phyloP scores from a whole-genome alignment of 2,888 invertebrate genomes.

The Petrolisthes manimaculis region DNA sequence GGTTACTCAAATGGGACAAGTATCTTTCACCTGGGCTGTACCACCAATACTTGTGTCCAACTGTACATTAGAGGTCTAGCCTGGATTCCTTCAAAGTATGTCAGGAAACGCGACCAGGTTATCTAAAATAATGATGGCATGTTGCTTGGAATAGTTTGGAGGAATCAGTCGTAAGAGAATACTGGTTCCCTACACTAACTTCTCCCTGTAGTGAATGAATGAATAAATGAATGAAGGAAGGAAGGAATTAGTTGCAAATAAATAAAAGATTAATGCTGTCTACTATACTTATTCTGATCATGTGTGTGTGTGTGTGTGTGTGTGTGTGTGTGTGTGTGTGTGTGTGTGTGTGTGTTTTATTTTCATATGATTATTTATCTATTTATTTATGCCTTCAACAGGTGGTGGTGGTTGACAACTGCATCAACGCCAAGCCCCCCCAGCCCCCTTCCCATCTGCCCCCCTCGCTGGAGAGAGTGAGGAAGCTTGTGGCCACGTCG shows the following conservation, averaged over 20 bases:
- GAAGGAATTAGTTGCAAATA: not conserved
- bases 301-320: constrained; percentile 8
- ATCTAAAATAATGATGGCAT: too few relatives aligned
- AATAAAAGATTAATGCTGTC: not conserved
- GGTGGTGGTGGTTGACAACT: constrained; percentile 27
- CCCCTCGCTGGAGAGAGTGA: constrained; percentile 23
- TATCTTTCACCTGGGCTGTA: too few relatives aligned
- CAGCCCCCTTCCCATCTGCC: constrained; percentile 10
- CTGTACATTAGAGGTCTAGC: too few relatives aligned
- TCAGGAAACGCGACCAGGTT: too few relatives aligned
- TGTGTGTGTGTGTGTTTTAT: not conserved
- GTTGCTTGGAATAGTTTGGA: too few relatives aligned
- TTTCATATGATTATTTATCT: not conserved
- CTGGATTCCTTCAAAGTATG: too few relatives aligned
- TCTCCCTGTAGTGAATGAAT: not conserved
- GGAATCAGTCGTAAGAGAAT: too few relatives aligned
- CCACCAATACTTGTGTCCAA: too few relatives aligned
- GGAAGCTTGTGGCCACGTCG: not conserved
- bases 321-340: not conserved
- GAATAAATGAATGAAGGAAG: not conserved
- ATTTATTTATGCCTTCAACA: constrained; percentile 68
- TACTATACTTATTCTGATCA: not conserved
- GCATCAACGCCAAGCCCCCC: constrained; percentile 70
- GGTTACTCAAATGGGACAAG: too few relatives aligned
- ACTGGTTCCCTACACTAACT: too few relatives aligned